Base-by-base conservation (phyloP, 2,113 vertebrate genomes). In the Paedocypris sp. region DNA sequence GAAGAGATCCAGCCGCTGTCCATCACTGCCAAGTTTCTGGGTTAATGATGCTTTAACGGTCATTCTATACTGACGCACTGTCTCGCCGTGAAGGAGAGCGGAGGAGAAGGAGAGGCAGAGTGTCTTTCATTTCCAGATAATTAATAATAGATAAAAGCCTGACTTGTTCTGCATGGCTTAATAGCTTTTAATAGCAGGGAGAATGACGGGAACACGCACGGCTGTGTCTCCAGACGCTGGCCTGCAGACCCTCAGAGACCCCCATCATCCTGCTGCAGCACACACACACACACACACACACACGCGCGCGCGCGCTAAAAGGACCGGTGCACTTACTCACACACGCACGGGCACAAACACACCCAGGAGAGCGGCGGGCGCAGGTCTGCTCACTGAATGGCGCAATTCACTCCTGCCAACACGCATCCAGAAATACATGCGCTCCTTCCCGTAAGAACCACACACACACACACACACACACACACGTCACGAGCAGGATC, bases 101-200 rank as follows among this genome's bases (percentile, higher is more conserved):
- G 3, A 23, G 33, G 49, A 54, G 41, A 61, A 45, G 25, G 22
- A 51, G 32, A 39, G 45, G 20, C 35, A 47, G 66, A 65, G 62
- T 42, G 41, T 52, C 60, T 61, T 59, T 62, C 47, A 47, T 67
- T 69, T 64, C 72, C 61, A 68, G 72, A 66, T 74, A 74, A 71
- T 74, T 74, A 68, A 74, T 66, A 62, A 66, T 71, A 63, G 68
- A 74, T 70, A 71, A 71, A 74, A 66, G 66, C 60, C 62, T 66
- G 68, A 54, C 68, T 66, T 64, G 72, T 71, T 70, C 68, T 71
- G 68, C 68, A 46, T 41, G 66, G 48, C 68, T 71, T 71, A 67
- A 71, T 74, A 61, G 69, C 66, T 74, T 69, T 74, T 72, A 69
- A 71, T 68, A 69, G 66, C 69, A 51, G 66, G 43, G 41, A 46